These are phyloP conservation scores for Cyprinodon tularosa DNA, from an alignment of 2,113 vertebrate genomes.

Conservation along the genomic window DNA sequence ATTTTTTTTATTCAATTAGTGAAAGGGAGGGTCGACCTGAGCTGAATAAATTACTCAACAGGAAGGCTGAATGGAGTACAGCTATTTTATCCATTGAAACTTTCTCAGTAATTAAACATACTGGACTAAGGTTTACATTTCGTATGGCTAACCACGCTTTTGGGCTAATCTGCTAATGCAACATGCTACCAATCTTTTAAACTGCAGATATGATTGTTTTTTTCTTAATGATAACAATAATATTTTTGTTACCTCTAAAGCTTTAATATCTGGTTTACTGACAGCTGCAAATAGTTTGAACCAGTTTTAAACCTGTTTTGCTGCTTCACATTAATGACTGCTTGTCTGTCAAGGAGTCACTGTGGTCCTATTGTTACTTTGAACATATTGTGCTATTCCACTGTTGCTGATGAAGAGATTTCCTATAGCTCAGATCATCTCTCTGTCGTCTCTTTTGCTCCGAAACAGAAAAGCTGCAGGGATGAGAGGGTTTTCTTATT, in stretches of 20 bases:
- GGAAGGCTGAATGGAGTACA: no score
- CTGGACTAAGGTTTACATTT: background rate
- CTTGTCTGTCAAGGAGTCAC: conserved; percentile 47
- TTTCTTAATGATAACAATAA: background rate
- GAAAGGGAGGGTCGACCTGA: no score
- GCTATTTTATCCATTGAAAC: no score
- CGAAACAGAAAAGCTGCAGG: conserved; percentile 25
- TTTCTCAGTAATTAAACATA: background rate
- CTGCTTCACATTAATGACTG: conserved; percentile 48
- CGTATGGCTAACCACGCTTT: background rate
- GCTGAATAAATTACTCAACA: no score
- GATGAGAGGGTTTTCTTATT: conserved; percentile 41
- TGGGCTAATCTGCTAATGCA: background rate
- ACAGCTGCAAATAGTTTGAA: conserved; percentile 60
- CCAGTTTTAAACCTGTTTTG: conserved; percentile 46
- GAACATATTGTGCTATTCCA: conserved; percentile 65
- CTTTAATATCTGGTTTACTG: conserved; percentile 40
- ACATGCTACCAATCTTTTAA: background rate
- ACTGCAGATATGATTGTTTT: background rate
- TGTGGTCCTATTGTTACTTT: conserved; percentile 67
- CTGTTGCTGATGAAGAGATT: conserved; percentile 54
- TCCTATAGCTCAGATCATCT: conserved; percentile 33
- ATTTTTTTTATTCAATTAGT: background rate
- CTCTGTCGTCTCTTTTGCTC: conserved; percentile 18
- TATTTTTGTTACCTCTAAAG: conserved; percentile 39